A percentile compares a stretch with the other conserved stretches of the same genome.
phyloP scores from a whole-genome alignment of 2,113 vertebrate genomes.

The Bos javanicus region DNA sequence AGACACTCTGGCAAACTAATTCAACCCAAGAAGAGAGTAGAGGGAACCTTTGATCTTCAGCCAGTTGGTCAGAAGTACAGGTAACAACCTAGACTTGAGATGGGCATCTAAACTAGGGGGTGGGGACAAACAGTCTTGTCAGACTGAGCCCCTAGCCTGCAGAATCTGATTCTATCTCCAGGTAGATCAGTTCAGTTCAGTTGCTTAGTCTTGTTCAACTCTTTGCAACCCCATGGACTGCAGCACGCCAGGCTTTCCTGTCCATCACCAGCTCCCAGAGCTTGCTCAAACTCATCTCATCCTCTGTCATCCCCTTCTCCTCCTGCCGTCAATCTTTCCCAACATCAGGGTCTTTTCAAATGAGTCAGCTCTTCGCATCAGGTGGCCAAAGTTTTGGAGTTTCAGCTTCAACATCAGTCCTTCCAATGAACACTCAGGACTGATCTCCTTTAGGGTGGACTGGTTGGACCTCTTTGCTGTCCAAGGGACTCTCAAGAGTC shows the following conservation, averaged over 20 bases:
- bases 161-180: not conserved
- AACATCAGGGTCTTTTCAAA: not conserved
- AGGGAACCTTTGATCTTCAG: not conserved
- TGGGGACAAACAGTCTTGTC: not conserved
- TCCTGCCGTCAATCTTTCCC: not conserved
- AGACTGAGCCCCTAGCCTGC: not conserved
- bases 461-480: not conserved
- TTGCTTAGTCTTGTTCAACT: not conserved
- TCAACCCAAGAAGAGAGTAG: not conserved
- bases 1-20: not conserved
- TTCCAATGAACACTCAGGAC: not conserved
- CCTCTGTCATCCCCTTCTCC: not conserved
- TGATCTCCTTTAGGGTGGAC: not conserved
- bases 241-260: not conserved
- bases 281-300: not conserved
- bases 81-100: not conserved
- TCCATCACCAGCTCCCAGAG: not conserved
- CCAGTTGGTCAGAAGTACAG: not conserved
- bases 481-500: not conserved
- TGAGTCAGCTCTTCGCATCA: not conserved
- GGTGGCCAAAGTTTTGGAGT: not conserved
- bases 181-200: not conserved
- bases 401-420: not conserved
- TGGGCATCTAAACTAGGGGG: not conserved
- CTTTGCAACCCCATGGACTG: not conserved